Conservation (phyloP, 2,888 invertebrate genomes). For the Hypena proboscidalis region DNA sequence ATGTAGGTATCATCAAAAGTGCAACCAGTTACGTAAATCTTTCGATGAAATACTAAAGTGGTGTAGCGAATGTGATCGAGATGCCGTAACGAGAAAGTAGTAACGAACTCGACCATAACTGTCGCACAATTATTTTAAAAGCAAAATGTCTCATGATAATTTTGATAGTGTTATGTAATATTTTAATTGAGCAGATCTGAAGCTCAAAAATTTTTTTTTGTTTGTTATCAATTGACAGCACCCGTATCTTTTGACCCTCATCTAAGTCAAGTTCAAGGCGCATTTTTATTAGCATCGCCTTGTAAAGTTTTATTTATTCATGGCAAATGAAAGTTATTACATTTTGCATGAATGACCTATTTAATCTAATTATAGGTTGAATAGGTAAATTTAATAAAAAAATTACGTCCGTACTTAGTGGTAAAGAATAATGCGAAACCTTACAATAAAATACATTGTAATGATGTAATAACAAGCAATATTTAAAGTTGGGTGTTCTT, state of each 20-base stretch:
- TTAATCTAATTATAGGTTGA: no score
- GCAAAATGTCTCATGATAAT: conserved; percentile 19
- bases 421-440: no score
- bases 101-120: conserved; percentile 33
- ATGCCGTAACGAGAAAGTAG: conserved; percentile 41
- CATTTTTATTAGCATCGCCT: no score
- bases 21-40: conserved; percentile 29
- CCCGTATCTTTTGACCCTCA: neutral
- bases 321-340: no score
- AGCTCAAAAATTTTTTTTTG: neutral
- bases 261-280: conserved; percentile 5
- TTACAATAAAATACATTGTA: no score
- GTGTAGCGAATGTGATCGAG: conserved; percentile 29
- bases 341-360: no score
- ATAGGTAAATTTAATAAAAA: no score
- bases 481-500: no score
- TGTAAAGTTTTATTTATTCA: no score
- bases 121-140: conserved; percentile 31
- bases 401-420: no score
- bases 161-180: conserved; percentile 19
- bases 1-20: conserved; percentile 19
- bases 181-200: neutral
- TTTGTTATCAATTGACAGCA: neutral
- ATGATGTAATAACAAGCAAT: no score
- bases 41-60: conserved; percentile 20